Percentiles rank a stretch among this genome's conserved stretches.
Evolutionary conservation across 2,797 vertebrate species (phyloP).

Genomic region (Cyprinodon diabolis): DNA sequence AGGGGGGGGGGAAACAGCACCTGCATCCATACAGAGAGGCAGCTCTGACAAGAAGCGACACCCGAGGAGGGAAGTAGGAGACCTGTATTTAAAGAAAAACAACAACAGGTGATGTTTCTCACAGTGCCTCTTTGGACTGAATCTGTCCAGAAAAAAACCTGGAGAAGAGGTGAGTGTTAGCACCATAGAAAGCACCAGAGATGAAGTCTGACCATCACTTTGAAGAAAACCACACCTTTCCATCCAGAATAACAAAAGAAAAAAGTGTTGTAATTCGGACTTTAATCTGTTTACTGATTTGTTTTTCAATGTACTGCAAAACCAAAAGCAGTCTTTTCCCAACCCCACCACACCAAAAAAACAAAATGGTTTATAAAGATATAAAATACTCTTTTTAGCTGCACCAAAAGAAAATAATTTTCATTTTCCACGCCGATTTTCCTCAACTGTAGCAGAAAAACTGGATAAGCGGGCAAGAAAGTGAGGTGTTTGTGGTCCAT

Average conservation of each 20-base stretch:
- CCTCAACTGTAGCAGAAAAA: neutral
- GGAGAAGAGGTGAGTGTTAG: slow-evolving; percentile 63
- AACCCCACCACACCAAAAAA: neutral
- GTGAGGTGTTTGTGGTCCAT: neutral
- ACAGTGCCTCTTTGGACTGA: slow-evolving; percentile 24
- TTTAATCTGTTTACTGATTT: neutral
- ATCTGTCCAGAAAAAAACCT: slow-evolving; percentile 24
- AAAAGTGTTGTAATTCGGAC: no score
- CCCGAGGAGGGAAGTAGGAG: slow-evolving; percentile 3
- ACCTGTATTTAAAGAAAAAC: neutral
- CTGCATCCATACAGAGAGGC: slow-evolving; percentile 30
- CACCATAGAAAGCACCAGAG: slow-evolving; percentile 75
- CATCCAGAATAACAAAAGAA: slow-evolving; percentile 3
- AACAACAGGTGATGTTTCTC: neutral
- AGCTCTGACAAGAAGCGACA: slow-evolving; percentile 32
- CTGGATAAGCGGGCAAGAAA: neutral
- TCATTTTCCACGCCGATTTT: neutral
- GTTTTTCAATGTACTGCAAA: neutral
- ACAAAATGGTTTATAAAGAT: neutral
- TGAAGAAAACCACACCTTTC: slow-evolving; percentile 13
- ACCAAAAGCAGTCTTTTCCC: neutral
- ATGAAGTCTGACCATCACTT: slow-evolving; percentile 31
- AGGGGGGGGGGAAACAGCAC: slow-evolving; percentile 3
- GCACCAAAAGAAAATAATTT: no score
- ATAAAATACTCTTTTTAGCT: neutral